Conservation (phyloP, 1,140 invertebrate genomes). For the Tetranychus cinnabarinus region DNA sequence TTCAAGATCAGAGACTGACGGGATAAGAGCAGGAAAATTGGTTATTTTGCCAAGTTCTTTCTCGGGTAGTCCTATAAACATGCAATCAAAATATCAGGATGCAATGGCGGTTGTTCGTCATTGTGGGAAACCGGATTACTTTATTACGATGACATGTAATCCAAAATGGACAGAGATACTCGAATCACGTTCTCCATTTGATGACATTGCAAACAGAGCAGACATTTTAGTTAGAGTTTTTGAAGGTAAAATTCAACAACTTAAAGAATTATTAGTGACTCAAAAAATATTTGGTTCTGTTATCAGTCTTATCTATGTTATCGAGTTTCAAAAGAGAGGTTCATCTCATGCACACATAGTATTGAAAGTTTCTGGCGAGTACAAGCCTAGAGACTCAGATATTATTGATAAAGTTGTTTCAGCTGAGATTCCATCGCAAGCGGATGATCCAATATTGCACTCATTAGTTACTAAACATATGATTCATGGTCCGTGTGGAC, state of each 20-base stretch:
- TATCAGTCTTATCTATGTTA: neutral
- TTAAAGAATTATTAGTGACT: neutral
- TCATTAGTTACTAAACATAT: constrained; percentile 19
- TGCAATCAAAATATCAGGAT: constrained; percentile 15
- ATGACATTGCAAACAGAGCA: neutral
- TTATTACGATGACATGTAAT: constrained; percentile 27
- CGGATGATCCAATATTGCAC: constrained; percentile 20
- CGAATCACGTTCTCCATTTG: neutral
- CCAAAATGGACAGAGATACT: constrained; percentile 25
- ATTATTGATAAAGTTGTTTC: constrained; percentile 25
- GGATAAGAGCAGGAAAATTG: too few species aligned
- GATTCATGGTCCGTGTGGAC: constrained; percentile 19
- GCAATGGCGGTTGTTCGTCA: constrained; percentile 16
- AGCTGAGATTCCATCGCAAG: constrained; percentile 26
- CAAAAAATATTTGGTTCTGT: neutral
- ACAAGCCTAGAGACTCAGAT: constrained; percentile 10
- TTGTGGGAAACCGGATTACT: constrained; percentile 21
- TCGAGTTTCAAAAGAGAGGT: neutral
- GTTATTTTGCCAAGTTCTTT: constrained; percentile 10
- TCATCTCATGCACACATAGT: neutral
- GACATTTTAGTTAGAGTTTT: neutral
- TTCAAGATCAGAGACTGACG: neutral
- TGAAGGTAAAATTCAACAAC: neutral
- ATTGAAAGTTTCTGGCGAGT: neutral
- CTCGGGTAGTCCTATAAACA: constrained; percentile 3